Conservation (phyloP, 2,888 invertebrate species). For the Isoperla grammatica region DNA sequence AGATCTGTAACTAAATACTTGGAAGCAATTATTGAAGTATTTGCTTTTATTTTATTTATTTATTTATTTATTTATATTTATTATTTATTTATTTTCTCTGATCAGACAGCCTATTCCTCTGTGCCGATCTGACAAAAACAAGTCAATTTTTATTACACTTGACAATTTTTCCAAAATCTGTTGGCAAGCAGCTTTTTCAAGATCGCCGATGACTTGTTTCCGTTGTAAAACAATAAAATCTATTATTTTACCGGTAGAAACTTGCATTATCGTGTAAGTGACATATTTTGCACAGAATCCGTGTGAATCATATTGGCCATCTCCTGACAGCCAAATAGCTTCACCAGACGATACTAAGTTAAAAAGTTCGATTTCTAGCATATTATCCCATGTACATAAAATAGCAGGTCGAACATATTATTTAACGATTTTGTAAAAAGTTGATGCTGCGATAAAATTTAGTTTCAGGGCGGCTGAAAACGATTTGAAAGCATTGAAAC, state of each 20-base stretch:
- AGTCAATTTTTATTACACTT: conserved; percentile 16
- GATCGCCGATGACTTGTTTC: not conserved
- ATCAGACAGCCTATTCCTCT: conserved; percentile 24
- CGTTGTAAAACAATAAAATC: conserved; percentile 22
- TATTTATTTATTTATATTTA: no score
- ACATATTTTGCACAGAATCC: conserved; percentile 28
- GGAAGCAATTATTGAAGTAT: no score
- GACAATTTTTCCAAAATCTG: conserved; percentile 23
- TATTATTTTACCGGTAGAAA: conserved; percentile 25
- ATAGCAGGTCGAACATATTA: not conserved
- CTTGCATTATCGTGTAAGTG: conserved; percentile 28
- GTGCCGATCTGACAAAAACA: conserved; percentile 31
- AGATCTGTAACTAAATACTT: no score
- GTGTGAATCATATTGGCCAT: no score
- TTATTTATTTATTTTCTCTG: conserved; percentile 21
- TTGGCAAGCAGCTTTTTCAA: conserved; percentile 29
- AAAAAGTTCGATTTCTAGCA: no score
- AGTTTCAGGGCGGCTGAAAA: no score
- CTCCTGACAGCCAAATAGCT: no score
- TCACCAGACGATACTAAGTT: no score
- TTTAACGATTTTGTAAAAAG: no score
- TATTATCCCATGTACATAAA: not conserved
- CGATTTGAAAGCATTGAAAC: no score
- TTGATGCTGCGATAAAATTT: no score
- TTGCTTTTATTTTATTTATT: no score